Evolutionary conservation across 2,888 invertebrate species (phyloP).

Genomic region (Agrenia bidenticulata): DNA sequence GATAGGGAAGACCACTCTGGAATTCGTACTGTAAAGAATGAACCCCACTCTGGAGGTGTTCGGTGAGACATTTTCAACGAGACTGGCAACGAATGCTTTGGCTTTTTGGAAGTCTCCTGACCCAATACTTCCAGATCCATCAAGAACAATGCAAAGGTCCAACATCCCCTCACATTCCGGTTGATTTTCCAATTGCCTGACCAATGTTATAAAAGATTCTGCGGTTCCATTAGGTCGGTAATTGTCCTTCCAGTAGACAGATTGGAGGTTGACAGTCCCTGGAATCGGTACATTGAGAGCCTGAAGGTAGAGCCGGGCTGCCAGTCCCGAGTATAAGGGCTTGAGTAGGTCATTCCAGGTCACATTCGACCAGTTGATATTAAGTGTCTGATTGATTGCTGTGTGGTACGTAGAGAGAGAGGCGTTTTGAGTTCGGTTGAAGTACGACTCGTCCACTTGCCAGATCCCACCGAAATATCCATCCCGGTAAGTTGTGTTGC

Average conservation of each 20-base stretch:
- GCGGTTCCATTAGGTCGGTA: constrained; percentile 8
- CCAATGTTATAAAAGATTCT: neutral
- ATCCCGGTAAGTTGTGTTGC: constrained; percentile 19
- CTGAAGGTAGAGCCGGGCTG: constrained; percentile 29
- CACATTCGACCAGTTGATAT: constrained; percentile 25
- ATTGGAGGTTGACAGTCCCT: constrained; percentile 26
- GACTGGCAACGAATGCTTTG: constrained; percentile 25
- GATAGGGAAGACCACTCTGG: constrained; percentile 18
- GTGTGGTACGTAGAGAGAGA: constrained; percentile 11
- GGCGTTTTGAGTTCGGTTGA: constrained; percentile 19
- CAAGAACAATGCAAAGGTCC: constrained; percentile 39
- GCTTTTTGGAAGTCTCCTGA: constrained; percentile 18
- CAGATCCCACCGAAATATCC: constrained; percentile 38
- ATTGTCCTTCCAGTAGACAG: constrained; percentile 23
- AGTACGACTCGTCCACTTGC: constrained; percentile 27
- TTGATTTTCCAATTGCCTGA: neutral
- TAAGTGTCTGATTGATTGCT: constrained; percentile 9
- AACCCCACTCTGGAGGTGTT: constrained; percentile 29
- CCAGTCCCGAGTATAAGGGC: constrained; percentile 37
- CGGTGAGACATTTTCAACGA: constrained; percentile 29
- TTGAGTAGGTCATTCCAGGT: constrained; percentile 20
- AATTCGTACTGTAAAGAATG: constrained; percentile 18
- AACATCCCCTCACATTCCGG: constrained; percentile 34
- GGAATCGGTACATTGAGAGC: constrained; percentile 23
- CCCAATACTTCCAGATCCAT: constrained; percentile 40